These are phyloP conservation scores for Echinarachnius parma DNA, from an alignment of 53 echinoderm and acorn worm species.

Conservation along the genomic window DNA sequence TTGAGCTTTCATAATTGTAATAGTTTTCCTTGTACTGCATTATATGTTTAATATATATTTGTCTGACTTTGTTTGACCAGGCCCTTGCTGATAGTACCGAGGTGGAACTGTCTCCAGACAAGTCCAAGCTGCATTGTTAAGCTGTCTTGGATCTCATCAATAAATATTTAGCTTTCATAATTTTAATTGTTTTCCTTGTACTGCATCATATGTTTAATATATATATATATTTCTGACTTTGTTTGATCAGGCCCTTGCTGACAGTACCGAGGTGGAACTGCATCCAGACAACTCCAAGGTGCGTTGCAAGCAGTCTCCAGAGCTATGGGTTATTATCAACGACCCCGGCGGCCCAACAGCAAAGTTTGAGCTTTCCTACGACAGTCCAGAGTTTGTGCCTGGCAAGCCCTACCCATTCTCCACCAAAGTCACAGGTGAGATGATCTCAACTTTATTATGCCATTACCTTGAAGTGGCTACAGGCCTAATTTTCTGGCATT, in stretches of 20 bases:
- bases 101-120: slow-evolving; percentile 81
- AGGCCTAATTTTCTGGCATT: too few species aligned
- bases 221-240: too few species aligned
- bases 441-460: too few species aligned
- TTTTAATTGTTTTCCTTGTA: too few species aligned
- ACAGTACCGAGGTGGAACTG: slow-evolving; percentile 88
- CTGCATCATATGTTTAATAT: too few species aligned
- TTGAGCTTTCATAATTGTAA: too few species aligned
- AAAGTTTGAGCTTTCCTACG: slow-evolving; percentile 66
- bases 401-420: slow-evolving; percentile 91
- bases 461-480: too few species aligned
- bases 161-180: too few species aligned
- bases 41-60: too few species aligned
- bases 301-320: slow-evolving; percentile 64
- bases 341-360: slow-evolving; percentile 53
- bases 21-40: too few species aligned
- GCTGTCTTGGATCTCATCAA: too few species aligned
- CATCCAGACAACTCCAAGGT: slow-evolving; percentile 73
- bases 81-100: slow-evolving; percentile 77
- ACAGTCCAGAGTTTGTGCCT: slow-evolving; percentile 97
- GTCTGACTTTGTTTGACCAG: too few species aligned
- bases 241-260: slow-evolving; percentile 69
- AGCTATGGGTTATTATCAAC: slow-evolving; percentile 76
- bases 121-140: slow-evolving; percentile 70
- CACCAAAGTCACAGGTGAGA: slow-evolving; percentile 93